Conservation (phyloP, 2,888 invertebrate genomes). For the Lymantria dispar region DNA sequence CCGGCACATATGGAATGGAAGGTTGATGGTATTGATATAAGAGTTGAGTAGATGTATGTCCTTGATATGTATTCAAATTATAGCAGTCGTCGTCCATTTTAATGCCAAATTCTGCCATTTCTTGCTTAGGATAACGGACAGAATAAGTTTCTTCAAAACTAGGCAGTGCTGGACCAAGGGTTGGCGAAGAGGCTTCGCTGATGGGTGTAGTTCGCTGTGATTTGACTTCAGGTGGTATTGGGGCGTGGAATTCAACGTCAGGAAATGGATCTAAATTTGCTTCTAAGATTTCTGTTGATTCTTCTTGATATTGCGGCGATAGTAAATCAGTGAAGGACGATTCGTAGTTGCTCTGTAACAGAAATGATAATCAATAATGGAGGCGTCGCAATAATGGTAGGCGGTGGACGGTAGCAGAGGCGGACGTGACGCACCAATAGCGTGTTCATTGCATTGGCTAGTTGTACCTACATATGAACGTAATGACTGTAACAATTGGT, state of each 20-base stretch:
- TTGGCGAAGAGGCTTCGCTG: slow-evolving; percentile 72
- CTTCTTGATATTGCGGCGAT: slow-evolving; percentile 88
- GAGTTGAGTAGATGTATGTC: slow-evolving; percentile 80
- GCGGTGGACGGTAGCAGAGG: slow-evolving; percentile 62
- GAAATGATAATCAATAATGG: slow-evolving; percentile 67
- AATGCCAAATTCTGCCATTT: slow-evolving; percentile 85
- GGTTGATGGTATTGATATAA: slow-evolving; percentile 84
- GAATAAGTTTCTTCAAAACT: slow-evolving; percentile 95
- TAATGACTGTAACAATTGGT: slow-evolving; percentile 33
- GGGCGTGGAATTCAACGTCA: slow-evolving; percentile 84
- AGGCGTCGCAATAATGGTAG: slow-evolving; percentile 68
- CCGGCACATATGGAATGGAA: slow-evolving; percentile 78
- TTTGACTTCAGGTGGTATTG: slow-evolving; percentile 66
- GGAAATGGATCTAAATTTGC: slow-evolving; percentile 89
- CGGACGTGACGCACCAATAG: slow-evolving; percentile 63
- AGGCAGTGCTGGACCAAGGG: slow-evolving; percentile 85
- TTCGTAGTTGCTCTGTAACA: slow-evolving; percentile 88
- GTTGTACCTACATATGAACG: slow-evolving; percentile 18
- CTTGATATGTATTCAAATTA: slow-evolving; percentile 84
- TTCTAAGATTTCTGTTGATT: slow-evolving; percentile 86
- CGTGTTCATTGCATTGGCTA: slow-evolving; percentile 45
- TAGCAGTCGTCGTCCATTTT: slow-evolving; percentile 95
- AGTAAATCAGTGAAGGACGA: slow-evolving; percentile 90
- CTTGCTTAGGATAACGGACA: slow-evolving; percentile 86
- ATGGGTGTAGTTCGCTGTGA: slow-evolving; percentile 67